These are phyloP conservation scores for Hemiscyllium ocellatum DNA, from an alignment of 2,113 vertebrate species.

Conservation along the genomic window DNA sequence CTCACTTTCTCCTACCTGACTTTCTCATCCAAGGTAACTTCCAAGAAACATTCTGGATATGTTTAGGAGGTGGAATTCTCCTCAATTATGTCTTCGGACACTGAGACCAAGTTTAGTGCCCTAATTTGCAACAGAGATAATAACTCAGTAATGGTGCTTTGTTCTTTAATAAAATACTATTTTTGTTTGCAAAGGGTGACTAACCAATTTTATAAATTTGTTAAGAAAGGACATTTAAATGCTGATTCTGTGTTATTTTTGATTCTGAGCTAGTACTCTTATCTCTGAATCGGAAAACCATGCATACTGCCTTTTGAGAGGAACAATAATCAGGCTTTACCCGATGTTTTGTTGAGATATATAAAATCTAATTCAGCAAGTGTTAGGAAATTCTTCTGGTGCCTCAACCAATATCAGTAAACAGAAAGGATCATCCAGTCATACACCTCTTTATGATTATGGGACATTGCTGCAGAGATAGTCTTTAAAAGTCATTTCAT, in stretches of 20 bases:
- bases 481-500: background rate
- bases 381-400: background rate
- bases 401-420: background rate
- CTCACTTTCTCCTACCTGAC: background rate
- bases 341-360: background rate
- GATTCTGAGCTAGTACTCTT: background rate
- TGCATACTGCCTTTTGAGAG: background rate
- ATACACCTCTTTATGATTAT: background rate
- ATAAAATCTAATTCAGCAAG: background rate
- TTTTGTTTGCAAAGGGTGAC: background rate
- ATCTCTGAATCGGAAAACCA: background rate
- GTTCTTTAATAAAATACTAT: background rate
- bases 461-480: background rate
- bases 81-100: background rate
- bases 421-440: background rate
- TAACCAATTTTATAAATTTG: background rate
- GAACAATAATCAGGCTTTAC: background rate
- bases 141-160: background rate
- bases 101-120: background rate
- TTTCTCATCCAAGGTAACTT: background rate
- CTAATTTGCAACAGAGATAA: background rate
- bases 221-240: background rate
- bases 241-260: background rate
- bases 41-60: background rate
- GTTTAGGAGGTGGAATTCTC: background rate